These are phyloP conservation scores for Bubo bubo DNA, from an alignment of 2,113 vertebrate genomes.

Conservation along the genomic window DNA sequence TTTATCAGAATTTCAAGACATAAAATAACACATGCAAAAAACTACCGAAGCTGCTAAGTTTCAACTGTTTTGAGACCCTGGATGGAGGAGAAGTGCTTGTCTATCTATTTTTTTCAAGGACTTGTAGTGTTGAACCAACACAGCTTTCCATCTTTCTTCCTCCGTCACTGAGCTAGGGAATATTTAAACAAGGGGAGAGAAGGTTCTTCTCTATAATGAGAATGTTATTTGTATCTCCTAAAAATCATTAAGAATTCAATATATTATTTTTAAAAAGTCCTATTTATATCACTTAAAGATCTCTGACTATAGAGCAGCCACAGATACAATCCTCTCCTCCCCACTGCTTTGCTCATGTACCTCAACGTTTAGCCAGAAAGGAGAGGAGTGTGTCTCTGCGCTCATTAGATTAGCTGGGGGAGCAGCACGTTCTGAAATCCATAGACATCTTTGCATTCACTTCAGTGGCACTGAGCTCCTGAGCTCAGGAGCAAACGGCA, in stretches of 20 bases:
- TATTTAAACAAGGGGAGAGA: not conserved
- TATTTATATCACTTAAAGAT: not conserved
- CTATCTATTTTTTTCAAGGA: not conserved
- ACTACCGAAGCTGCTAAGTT: not conserved
- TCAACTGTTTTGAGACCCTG: not conserved
- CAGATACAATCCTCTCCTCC: accelerated
- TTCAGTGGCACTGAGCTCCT: not conserved
- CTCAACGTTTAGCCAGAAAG: not conserved
- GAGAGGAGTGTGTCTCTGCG: accelerated
- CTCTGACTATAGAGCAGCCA: not conserved
- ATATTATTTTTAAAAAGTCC: not conserved
- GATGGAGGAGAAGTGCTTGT: not conserved
- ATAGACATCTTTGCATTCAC: accelerated
- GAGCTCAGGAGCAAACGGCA: accelerated
- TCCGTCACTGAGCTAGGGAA: not conserved
- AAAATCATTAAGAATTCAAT: not conserved
- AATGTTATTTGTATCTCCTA: not conserved
- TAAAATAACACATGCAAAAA: not conserved
- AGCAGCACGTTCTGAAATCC: not conserved
- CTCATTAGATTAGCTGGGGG: not conserved
- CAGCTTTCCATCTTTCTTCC: not conserved
- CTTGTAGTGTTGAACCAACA: not conserved
- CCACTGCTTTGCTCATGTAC: accelerated
- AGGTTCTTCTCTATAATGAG: not conserved
- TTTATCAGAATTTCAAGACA: not conserved